These are phyloP conservation scores for Elgaria multicarinata DNA, from an alignment of 2,113 vertebrate species.

Conservation along the genomic window DNA sequence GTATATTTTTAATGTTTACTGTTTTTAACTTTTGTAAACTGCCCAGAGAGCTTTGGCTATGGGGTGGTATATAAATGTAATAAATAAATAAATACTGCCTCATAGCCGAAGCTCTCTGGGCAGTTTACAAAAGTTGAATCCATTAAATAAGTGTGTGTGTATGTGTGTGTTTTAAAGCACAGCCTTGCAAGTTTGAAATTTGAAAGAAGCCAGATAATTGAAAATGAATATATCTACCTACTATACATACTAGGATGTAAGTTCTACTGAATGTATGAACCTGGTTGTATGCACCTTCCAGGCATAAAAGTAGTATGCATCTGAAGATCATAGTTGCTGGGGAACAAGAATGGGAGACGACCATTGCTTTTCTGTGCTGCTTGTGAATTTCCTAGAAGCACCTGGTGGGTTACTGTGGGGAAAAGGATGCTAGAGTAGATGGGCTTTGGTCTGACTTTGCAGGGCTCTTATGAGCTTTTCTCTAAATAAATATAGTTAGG, in stretches of 20 bases:
- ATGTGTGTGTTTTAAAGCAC: not conserved
- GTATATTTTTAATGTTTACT: too few relatives aligned
- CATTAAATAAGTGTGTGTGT: not conserved
- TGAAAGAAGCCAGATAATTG: not conserved
- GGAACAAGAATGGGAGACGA: not conserved
- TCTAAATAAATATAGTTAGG: not conserved
- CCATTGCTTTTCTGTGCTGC: not conserved
- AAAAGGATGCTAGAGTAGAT: not conserved
- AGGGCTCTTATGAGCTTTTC: not conserved
- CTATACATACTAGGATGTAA: not conserved
- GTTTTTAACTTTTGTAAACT: too few relatives aligned
- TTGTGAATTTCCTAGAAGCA: not conserved
- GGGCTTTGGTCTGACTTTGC: not conserved
- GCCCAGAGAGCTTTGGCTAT: too few relatives aligned
- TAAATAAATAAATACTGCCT: too few relatives aligned
- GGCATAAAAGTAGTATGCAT: not conserved
- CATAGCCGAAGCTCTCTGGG: too few relatives aligned
- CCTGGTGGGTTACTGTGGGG: not conserved
- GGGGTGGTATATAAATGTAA: too few relatives aligned
- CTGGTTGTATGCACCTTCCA: not conserved
- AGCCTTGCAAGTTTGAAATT: not conserved
- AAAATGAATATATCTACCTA: not conserved
- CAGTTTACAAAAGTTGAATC: too few relatives aligned
- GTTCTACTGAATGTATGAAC: not conserved
- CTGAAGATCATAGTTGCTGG: not conserved